A percentile compares a stretch with the other conserved stretches of the same genome.
These are phyloP conservation scores for Ectemnius cavifrons DNA, from an alignment of 2,888 invertebrate genomes.

Conservation along the genomic window DNA sequence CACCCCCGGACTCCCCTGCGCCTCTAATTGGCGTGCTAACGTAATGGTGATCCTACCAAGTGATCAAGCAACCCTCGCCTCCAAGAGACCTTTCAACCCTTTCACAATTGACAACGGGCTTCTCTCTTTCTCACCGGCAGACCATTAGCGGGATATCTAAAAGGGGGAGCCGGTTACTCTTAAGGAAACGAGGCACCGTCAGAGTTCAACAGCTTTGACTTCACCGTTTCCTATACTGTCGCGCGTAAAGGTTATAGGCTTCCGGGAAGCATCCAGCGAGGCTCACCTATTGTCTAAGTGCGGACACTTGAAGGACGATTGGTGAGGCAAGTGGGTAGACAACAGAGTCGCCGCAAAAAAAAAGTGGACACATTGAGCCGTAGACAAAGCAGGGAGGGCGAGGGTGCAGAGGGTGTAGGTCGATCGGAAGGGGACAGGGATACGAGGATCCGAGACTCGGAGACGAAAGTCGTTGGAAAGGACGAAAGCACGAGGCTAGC, in stretches of 20 bases:
- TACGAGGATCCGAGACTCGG: constrained; percentile 45
- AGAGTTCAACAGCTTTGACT: neutral
- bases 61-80: constrained; percentile 62
- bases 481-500: constrained; percentile 71
- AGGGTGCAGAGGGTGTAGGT: constrained; percentile 34
- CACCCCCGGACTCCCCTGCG: constrained; percentile 55
- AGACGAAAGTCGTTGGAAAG: constrained; percentile 65
- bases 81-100: constrained; percentile 57
- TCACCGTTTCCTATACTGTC: no score
- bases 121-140: constrained; percentile 44
- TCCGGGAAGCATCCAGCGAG: no score
- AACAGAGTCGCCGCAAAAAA: no score
- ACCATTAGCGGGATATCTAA: constrained; percentile 33
- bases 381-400: constrained; percentile 12
- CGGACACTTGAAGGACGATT: no score
- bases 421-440: constrained; percentile 38
- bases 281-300: no score
- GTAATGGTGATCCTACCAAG: constrained; percentile 66
- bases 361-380: neutral
- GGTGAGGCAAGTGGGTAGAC: no score
- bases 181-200: constrained; percentile 7
- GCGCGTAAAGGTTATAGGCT: no score
- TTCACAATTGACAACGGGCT: constrained; percentile 57
- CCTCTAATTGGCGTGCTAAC: constrained; percentile 70
- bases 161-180: constrained; percentile 41